Evolutionary conservation across 1,140 invertebrate genomes (phyloP), one percentile per base, ranked within the genome.

Genomic region (Ceratoteleas bidentatus): DNA sequence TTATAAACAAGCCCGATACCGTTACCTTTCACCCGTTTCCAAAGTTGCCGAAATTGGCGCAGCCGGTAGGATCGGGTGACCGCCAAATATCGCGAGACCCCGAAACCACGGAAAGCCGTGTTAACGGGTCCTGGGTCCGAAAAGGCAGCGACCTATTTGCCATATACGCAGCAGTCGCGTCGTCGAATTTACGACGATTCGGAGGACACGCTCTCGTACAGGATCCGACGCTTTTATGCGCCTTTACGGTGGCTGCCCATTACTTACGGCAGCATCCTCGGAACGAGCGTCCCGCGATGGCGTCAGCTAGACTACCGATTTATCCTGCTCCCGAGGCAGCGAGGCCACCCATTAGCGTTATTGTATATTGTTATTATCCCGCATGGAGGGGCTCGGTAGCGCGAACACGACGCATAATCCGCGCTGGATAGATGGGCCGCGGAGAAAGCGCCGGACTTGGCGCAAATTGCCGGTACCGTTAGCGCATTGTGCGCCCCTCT

Each of bases 361-460:
- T 84, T 76, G 72, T 84, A 84, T 84, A 86, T 86, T 80, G 83
- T 87, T 83, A 84, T 88, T 87, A 87, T 88, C 82, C 73, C 52
- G 24, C 24, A 4, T 24, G 24, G 24, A 24, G 24, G 24, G 24
- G 24, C 24, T 24, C 24, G 24, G 24, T 43, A 58, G 49, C 13
- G 16, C 24, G 45, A 74, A 64, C 62, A 73, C 66, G 34, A 80
- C 68, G 69, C 69, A 64, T 61, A 80, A 80, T 73, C 61, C 50
- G 52, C 50, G 52, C 13, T 11, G 15, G n/a, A 75, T 76, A 76
- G 72, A 72, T 80, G 52, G 62, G 47, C 50, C 58, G 68, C 43
- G 56, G 79, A 82, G 73, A 82, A 82, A 82, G 80, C 77, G 64
- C 56, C 47, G 54, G 40, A 82, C 73, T 64, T 52, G 68, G 47